Evolutionary conservation across 2,888 invertebrate genomes (phyloP), one percentile per base, ranked within the genome.

Genomic region (Drosophila yooni): DNA sequence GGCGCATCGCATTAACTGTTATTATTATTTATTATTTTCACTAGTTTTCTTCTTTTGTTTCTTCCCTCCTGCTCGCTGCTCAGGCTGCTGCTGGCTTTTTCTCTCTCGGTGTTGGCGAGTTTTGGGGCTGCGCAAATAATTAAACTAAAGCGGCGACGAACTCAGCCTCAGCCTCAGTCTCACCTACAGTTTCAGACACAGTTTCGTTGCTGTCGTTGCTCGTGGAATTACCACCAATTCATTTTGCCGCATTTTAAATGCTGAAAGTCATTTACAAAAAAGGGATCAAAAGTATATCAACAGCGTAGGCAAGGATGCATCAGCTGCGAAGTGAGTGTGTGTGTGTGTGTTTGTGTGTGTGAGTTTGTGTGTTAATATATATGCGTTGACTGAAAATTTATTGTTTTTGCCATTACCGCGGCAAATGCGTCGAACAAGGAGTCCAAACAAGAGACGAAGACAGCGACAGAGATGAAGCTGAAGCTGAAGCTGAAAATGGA

Each of bases 221-320:
- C 57, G 7, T 75, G 79, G 81, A 88, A 87, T 86, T 80, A 88
- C 83, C 81, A 80, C 74, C 88, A 87, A 88, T 87, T 88, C 84
- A 88, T 88, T 87, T 84, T 87, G 87, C 78, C 84, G 78, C 87
- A 85, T 87, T 88, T 88, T 84, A 88, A 88, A 88, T 88, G 88
- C 86, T 82, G 80, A 84, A 83, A 88, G 86, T 88, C 83, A 88
- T 88, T 88, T 83, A 78, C 78, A 79, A 81, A 79, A 81, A 79
- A 86, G 81, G 88, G 83, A 88, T 87, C 82, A 83, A 87, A 83
- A 82, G 81, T 85, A 87, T 87, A 87, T 83, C 81, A 79, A 81
- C 73, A 68, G 73, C 48, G 63, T 48, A 63, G 74, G 66, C 61
- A 69, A 79, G 64, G 70, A 72, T 74, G 79, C 77, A 82, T 70